phyloP scores from a whole-genome alignment of 2,888 invertebrate species.

The Lasioglossum malachurum region DNA sequence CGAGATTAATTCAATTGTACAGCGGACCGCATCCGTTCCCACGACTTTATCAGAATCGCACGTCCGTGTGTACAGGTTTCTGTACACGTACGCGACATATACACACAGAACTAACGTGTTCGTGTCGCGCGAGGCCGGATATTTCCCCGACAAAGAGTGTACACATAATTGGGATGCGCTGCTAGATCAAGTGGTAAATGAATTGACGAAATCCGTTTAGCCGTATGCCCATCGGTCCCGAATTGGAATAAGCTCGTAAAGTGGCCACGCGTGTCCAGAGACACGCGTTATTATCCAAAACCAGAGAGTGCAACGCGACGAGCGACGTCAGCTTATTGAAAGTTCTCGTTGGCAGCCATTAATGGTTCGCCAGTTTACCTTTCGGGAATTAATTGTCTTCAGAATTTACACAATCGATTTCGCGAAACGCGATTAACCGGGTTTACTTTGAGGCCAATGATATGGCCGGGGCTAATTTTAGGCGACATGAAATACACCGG shows the following conservation, averaged over 20 bases:
- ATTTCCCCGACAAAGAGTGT: slow-evolving; percentile 64
- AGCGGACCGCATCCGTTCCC: slow-evolving; percentile 64
- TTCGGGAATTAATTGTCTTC: slow-evolving; percentile 23
- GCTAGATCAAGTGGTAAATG: slow-evolving; percentile 67
- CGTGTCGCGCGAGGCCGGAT: slow-evolving; percentile 31
- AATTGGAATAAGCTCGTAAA: slow-evolving; percentile 66
- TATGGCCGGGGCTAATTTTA: slow-evolving; percentile 8
- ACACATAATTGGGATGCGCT: slow-evolving; percentile 71
- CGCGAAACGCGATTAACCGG: slow-evolving; percentile 5
- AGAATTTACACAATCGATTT: slow-evolving; percentile 17
- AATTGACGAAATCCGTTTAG: slow-evolving; percentile 71
- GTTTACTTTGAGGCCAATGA: slow-evolving; percentile 14
- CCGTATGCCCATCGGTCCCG: slow-evolving; percentile 41
- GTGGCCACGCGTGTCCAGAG: background rate
- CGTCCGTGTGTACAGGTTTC: slow-evolving; percentile 17
- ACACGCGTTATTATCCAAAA: slow-evolving; percentile 8
- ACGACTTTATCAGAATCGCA: slow-evolving; percentile 61
- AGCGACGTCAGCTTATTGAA: slow-evolving; percentile 5
- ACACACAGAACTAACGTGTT: slow-evolving; percentile 9
- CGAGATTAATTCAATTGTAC: slow-evolving; percentile 73
- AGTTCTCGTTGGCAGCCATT: slow-evolving; percentile 14
- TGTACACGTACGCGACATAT: background rate
- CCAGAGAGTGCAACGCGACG: background rate
- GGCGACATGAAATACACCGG: background rate
- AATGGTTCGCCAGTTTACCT: slow-evolving; percentile 13